Base-by-base conservation (phyloP, 2,113 vertebrate species). In the Coryphaenoides rupestris region DNA sequence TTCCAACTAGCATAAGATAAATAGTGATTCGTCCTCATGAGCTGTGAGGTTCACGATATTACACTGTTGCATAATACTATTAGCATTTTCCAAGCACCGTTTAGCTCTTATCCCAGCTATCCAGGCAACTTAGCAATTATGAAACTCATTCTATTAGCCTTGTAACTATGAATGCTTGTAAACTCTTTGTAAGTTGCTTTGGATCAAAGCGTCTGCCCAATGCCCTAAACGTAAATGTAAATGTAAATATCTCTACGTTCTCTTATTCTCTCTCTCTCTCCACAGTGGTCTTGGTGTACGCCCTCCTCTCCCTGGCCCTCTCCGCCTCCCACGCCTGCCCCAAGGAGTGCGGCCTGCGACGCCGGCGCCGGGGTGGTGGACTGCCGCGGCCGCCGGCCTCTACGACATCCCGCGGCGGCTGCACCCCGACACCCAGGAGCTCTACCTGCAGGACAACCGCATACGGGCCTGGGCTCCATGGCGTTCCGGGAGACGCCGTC, bases 401-500 rank as follows among this genome's bases (percentile, higher is more conserved):
- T 91, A 89, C 7, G 92, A 95, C 72, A 86, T 98, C 72, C 97
- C 97, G 54, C 71, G 78, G 0, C 76, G 28, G 24, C 75, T 99
- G 45, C 91, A 94, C 63, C 77, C 90, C 7, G 91, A 93, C 77
- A 98, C 94, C 23, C 90, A 90, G 73, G 93, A 90, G 13, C 86
- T 99, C 2, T 87, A 92, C 80, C 66, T 99, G 53, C 95, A 98
- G 80, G 92, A 96, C 56, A 99, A 99, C 58, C 92, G 82, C 1
- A 95, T 99, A 78, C 87, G 89, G 66, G 89, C 59, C 86, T 98
- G 60, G 90, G 90, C 54, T 92, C 90, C 19, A 90, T 89, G 23
- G 90, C 92, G 10, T 97, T 98, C 79, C 81, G 82, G 57, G 91
- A 93, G 40, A 91, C 92, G 4, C 89, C 93, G 0, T 26, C 87